Evolutionary conservation across 2,797 vertebrate genomes (phyloP).

Genomic region (Lutjanus campechanus): DNA sequence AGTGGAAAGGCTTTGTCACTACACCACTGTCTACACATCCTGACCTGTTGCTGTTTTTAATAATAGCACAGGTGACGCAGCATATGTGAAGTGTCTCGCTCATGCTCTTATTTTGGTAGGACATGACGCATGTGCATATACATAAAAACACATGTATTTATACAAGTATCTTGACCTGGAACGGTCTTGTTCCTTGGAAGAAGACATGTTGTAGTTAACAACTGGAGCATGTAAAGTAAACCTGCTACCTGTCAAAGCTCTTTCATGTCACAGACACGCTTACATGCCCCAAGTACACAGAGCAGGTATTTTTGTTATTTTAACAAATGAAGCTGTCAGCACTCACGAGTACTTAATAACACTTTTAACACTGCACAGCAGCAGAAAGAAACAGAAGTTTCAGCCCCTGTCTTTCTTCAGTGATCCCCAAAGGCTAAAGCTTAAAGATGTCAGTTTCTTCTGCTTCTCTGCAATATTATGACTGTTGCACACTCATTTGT

Average conservation of each 20-base stretch:
- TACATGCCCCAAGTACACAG: not conserved
- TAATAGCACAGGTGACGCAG: not conserved
- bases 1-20: constrained; percentile 52
- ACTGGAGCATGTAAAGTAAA: constrained; percentile 31
- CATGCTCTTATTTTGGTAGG: not conserved
- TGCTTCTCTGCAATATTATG: too few relatives aligned
- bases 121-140: not conserved
- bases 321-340: too few relatives aligned
- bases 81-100: not conserved
- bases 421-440: too few relatives aligned
- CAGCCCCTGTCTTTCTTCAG: too few relatives aligned
- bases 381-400: too few relatives aligned
- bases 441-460: too few relatives aligned
- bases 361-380: too few relatives aligned
- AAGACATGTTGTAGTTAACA: constrained; percentile 6
- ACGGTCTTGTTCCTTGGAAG: constrained; percentile 2
- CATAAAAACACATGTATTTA: constrained; percentile 2
- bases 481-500: too few relatives aligned
- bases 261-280: not conserved
- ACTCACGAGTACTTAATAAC: too few relatives aligned
- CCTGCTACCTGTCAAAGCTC: constrained; percentile 9
- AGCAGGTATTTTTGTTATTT: not conserved
- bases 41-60: not conserved
- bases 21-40: not conserved
- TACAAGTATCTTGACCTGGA: constrained; percentile 1